Conservation (phyloP, 1,140 invertebrate genomes). For the Myzus persicae region DNA sequence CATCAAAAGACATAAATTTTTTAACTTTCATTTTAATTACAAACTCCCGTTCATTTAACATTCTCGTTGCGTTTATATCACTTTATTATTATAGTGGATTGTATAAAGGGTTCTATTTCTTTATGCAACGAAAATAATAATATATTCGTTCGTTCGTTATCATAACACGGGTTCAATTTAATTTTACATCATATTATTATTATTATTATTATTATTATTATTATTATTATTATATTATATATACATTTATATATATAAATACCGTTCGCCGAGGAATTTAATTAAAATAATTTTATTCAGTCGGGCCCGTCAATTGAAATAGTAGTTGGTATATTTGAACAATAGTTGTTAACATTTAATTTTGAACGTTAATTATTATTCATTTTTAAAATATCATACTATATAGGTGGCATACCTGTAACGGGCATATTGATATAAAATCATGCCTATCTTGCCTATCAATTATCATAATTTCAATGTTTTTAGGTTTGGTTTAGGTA, state of each 20-base stretch:
- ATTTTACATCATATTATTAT: constrained; percentile 12
- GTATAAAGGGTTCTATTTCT: neutral
- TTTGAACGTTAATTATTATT: constrained; percentile 20
- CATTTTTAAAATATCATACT: neutral
- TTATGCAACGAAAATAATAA: constrained; percentile 8
- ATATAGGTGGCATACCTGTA: neutral
- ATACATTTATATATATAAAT: too few relatives aligned
- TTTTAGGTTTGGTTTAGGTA: neutral
- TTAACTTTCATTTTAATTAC: constrained; percentile 27
- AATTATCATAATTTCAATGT: neutral
- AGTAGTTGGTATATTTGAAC: neutral
- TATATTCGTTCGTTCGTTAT: neutral
- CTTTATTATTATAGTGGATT: neutral
- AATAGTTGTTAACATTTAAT: constrained; percentile 20
- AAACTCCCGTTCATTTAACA: constrained; percentile 19
- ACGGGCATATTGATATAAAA: neutral
- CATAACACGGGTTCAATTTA: neutral
- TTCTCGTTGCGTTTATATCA: constrained; percentile 12
- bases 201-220: neutral
- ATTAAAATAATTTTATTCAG: constrained; percentile 20
- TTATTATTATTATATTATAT: too few relatives aligned
- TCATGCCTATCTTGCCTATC: neutral
- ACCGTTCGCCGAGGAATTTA: neutral
- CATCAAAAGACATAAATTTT: neutral
- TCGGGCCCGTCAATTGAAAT: neutral